phyloP scores from a whole-genome alignment of 1,140 invertebrate genomes.

The Plectrocnemia conspersa region DNA sequence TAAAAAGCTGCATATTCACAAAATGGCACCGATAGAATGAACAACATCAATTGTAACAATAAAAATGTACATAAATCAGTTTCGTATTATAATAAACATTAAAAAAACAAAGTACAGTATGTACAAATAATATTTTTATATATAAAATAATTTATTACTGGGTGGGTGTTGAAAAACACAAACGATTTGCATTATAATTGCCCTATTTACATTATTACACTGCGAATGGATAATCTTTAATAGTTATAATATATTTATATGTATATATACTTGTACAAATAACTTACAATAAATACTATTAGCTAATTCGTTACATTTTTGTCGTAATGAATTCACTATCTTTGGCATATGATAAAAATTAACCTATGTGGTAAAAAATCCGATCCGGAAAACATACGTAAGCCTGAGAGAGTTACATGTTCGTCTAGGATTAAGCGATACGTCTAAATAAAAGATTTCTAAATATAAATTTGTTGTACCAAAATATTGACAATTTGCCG shows the following conservation, averaged over 20 bases:
- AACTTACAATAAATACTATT: slow-evolving; percentile 21
- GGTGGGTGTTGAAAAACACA: too few species aligned
- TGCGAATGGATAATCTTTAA: background rate
- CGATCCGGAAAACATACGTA: slow-evolving; percentile 12
- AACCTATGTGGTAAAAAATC: slow-evolving; percentile 13
- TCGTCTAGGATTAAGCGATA: slow-evolving; percentile 14
- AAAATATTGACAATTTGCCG: slow-evolving; percentile 21
- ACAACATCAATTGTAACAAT: slow-evolving; percentile 13
- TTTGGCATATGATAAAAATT: slow-evolving; percentile 13
- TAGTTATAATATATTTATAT: slow-evolving; percentile 6
- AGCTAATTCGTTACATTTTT: slow-evolving; percentile 17
- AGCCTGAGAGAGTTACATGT: background rate
- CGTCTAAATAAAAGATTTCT: slow-evolving; percentile 4
- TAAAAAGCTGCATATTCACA: slow-evolving; percentile 18
- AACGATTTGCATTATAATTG: too few species aligned
- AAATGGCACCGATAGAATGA: slow-evolving; percentile 12
- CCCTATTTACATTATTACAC: background rate
- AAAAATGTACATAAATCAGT: slow-evolving; percentile 7
- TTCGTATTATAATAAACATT: background rate
- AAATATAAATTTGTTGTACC: slow-evolving; percentile 24
- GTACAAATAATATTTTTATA: too few species aligned
- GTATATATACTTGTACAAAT: slow-evolving; percentile 8
- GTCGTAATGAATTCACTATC: slow-evolving; percentile 19
- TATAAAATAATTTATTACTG: too few species aligned
- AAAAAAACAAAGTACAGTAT: background rate